Evolutionary conservation across 2,888 invertebrate genomes (phyloP).

Genomic region (Diarsia mendica): DNA sequence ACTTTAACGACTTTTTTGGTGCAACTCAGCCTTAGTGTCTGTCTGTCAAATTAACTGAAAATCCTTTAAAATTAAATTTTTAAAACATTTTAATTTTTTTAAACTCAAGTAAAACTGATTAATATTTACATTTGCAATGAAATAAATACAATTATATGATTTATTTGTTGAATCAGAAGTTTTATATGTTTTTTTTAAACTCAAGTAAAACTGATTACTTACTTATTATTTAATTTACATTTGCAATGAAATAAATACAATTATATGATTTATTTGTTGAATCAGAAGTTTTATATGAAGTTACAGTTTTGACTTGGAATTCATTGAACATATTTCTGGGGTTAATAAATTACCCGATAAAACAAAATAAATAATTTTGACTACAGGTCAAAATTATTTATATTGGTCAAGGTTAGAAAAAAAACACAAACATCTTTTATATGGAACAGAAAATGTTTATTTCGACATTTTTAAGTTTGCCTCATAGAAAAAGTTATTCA

Average conservation of each 20-base stretch:
- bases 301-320: not conserved
- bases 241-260: not conserved
- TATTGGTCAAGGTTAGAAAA: too few relatives aligned
- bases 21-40: too few relatives aligned
- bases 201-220: not conserved
- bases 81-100: not conserved
- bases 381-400: too few relatives aligned
- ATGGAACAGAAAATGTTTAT: not conserved
- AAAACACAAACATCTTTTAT: not conserved
- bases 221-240: not conserved
- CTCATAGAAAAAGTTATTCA: too few relatives aligned
- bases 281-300: not conserved
- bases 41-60: slow-evolving; percentile 34
- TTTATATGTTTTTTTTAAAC: not conserved
- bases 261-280: not conserved
- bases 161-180: not conserved
- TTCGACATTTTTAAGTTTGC: not conserved
- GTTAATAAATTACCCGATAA: not conserved
- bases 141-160: not conserved
- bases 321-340: too few relatives aligned
- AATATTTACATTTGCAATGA: not conserved
- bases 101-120: not conserved
- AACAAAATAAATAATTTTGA: not conserved
- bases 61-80: too few relatives aligned
- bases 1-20: too few relatives aligned